A percentile compares a stretch with the other conserved stretches of the same genome.
phyloP scores from a whole-genome alignment of 2,888 invertebrate species.

The Dermolepida albohirtum region DNA sequence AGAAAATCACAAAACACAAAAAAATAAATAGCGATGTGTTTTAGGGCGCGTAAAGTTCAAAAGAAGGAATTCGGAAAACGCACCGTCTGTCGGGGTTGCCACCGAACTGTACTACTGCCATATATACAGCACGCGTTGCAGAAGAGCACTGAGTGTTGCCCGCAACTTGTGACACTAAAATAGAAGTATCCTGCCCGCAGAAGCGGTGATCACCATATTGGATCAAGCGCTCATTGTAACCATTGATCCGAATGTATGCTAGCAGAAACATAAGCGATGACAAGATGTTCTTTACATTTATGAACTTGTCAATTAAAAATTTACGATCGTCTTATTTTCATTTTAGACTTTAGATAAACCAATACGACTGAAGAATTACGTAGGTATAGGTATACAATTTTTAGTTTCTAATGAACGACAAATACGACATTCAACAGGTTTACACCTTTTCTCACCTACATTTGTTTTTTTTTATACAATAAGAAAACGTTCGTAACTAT shows the following conservation, averaged over 20 bases:
- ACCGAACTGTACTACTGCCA: constrained; percentile 22
- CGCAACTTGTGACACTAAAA: constrained; percentile 23
- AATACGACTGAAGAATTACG: too few species aligned
- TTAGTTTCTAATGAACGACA: too few species aligned
- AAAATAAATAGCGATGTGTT: constrained; percentile 3
- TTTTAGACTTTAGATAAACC: too few species aligned
- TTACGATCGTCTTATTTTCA: too few species aligned
- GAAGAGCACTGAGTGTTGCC: constrained; percentile 48
- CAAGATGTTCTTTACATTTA: neutral
- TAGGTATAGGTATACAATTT: too few species aligned
- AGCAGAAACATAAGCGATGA: neutral
- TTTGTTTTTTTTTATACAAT: too few species aligned
- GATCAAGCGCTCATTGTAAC: constrained; percentile 31
- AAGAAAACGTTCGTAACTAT: too few species aligned
- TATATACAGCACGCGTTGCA: constrained; percentile 46
- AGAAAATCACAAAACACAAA: constrained; percentile 24
- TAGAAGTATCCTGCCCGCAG: constrained; percentile 28
- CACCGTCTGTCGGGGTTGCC: constrained; percentile 4
- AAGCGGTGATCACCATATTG: constrained; percentile 35
- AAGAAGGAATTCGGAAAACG: constrained; percentile 19
- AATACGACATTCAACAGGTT: too few species aligned
- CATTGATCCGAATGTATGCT: constrained; percentile 29
- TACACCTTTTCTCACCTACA: too few species aligned
- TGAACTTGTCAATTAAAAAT: too few species aligned
- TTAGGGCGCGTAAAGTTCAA: constrained; percentile 26